Evolutionary conservation across 1,140 invertebrate species (phyloP), one percentile per base, ranked within the genome.

Genomic region (Orchesella cincta): DNA sequence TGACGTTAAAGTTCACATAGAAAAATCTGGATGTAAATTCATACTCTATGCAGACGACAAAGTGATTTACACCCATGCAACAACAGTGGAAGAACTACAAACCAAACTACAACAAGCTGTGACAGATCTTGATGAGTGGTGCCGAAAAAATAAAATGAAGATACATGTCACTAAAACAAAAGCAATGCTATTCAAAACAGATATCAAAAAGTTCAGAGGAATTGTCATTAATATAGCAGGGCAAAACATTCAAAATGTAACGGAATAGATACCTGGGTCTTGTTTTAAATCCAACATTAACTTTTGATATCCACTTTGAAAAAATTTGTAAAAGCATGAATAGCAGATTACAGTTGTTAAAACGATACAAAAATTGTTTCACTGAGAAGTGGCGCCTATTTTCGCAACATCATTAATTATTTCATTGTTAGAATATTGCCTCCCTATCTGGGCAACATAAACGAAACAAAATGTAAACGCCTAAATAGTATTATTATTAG

Each of bases 111-210:
- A 71, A 71, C 3, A 71, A 31, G 67, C 16, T 29, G 2, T 71
- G 16, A 31, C 16, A 14, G 14, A 12, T 31, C 29, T 71, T 28
- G 8, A 5, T 16, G 31, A 71, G 31, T 71, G 67, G 67, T 71
- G 67, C 23, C 8, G 23, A 8, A 20, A 8, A 16, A 31, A 71
- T 31, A 14, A 36, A 8, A 71, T 71, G 67, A 34, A 71, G 18
- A 71, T 31, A 34, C 16, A 71, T 71, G 34, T 31, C 8, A 20
- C 14, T 3, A 71, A 71, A 29, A 71, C 67, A 2, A 71, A 71
- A 71, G 5, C 67, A 14, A 71, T 71, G 67, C 3, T 71, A 8
- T 71, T 71, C 31, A 71, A 71, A 71, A 64, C n/a, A 23, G 57
- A 64, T n/a, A 12, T 12, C 28, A 12, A 5, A 12, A 12, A 8